Evolutionary conservation across 1,140 invertebrate species (phyloP).

Genomic region (Platyscapa corneri): DNA sequence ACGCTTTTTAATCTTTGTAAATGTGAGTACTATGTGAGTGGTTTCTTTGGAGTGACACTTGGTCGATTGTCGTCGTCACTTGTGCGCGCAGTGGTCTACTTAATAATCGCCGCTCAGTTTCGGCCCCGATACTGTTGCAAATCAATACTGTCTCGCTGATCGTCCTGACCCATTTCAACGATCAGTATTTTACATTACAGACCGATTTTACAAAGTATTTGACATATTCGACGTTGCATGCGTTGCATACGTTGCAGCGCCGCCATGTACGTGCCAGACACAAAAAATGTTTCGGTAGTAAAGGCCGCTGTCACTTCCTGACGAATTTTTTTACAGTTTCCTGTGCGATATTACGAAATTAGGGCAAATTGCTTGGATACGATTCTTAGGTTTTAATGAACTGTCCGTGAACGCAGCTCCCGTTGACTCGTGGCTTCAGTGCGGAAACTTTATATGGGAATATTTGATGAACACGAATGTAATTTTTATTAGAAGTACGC

Average conservation of each 20-base stretch:
- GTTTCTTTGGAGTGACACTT: neutral
- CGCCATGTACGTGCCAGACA: too few species aligned
- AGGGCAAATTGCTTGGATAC: neutral
- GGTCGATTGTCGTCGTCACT: neutral
- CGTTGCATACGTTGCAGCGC: neutral
- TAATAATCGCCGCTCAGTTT: neutral
- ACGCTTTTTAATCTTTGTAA: neutral
- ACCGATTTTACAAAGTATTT: neutral
- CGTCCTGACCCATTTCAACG: neutral
- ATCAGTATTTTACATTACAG: neutral
- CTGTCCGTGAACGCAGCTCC: neutral
- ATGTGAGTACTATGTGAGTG: neutral
- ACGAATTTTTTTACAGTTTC: neutral
- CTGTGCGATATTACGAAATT: neutral
- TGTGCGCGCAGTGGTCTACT: neutral
- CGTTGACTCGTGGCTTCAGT: slow-evolving; percentile 44
- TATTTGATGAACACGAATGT: neutral
- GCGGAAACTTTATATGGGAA: neutral
- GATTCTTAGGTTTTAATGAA: slow-evolving; percentile 1
- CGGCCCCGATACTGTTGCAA: too few species aligned
- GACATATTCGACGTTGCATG: neutral
- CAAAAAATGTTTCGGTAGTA: neutral
- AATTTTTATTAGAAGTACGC: slow-evolving; percentile 29
- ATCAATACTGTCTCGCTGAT: too few species aligned
- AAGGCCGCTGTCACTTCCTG: too few species aligned